Base-by-base conservation (phyloP, 2,888 invertebrate species). In the Neoascia interrupta region DNA sequence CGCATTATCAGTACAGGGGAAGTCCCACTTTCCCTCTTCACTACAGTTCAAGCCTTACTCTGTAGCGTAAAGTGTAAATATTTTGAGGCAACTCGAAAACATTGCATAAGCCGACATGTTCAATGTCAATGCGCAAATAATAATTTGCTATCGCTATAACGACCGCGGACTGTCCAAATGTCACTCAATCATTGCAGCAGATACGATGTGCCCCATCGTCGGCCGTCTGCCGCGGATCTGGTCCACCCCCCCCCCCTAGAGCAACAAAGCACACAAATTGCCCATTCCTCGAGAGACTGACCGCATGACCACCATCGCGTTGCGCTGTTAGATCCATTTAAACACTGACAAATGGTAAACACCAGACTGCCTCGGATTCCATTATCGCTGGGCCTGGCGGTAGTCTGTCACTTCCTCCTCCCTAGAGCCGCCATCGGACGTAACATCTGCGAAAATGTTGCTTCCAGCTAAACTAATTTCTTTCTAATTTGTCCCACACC, bases 61-160 rank as follows among this genome's bases (percentile, higher is more conserved):
- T n/a, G n/a, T n/a, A n/a, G n/a, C n/a, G n/a, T n/a, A n/a, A n/a
- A 39, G 51, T 56, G 21, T 53, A 15, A 28, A 18, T 43, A 31
- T 15, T 19, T 76, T 64, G 45, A 49, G 56, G 45, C 58, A 64
- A 70, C 8, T 41, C 26, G 64, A 54, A 37, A n/a, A 3, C 4
- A 70, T 79, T 79, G 73, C 72, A 79, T 79, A 73, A 79, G 34
- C 31, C 21, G n/a, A 21, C 18, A 41, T 51, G 69, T 56, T 43
- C 73, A 79, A 79, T 79, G 79, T 79, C 79, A 79, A 73, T 79
- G 79, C 79, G 79, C 79, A 79, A 68, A 79, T 66, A 56, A 68
- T 47, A 31, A 51, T 60, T 51, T 18, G 15, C 26, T 45, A 19
- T n/a, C 6, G n/a, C 16, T n/a, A 41, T 31, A 53, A 37, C 11